These are phyloP conservation scores for Sterna hirundo DNA, from an alignment of 2,113 vertebrate species.

Conservation along the genomic window DNA sequence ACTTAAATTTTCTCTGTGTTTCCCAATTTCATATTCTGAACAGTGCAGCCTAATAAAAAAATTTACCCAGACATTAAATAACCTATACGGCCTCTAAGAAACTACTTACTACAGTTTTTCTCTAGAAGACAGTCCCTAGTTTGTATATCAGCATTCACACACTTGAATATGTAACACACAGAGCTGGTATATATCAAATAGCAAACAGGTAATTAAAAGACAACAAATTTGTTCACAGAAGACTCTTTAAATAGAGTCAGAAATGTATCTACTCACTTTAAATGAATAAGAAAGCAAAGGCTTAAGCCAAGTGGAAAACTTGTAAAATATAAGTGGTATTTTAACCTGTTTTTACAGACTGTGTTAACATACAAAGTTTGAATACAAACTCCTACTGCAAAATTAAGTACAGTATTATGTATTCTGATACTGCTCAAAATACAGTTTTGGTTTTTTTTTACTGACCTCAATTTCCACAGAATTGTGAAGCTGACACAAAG, in stretches of 20 bases:
- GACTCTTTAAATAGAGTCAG: background rate
- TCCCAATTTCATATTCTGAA: background rate
- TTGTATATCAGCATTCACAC: background rate
- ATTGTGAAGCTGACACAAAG: constrained; percentile 94
- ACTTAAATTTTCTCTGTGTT: background rate
- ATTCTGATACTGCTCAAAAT: background rate
- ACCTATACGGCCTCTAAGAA: background rate
- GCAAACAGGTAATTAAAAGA: background rate
- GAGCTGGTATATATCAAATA: background rate
- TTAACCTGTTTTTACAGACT: background rate
- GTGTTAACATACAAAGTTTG: background rate
- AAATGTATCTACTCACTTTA: background rate
- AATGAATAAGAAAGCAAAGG: background rate
- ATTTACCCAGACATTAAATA: background rate
- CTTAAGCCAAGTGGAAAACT: background rate
- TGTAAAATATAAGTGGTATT: background rate
- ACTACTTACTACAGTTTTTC: background rate
- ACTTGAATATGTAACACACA: background rate
- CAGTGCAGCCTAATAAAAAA: background rate
- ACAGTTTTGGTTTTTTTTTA: background rate
- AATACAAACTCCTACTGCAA: background rate
- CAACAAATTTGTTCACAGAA: background rate
- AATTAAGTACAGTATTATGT: background rate
- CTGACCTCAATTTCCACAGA: constrained; percentile 93
- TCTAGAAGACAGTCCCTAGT: background rate